Evolutionary conservation across 2,113 vertebrate species (phyloP).

Genomic region (Indicator indicator): DNA sequence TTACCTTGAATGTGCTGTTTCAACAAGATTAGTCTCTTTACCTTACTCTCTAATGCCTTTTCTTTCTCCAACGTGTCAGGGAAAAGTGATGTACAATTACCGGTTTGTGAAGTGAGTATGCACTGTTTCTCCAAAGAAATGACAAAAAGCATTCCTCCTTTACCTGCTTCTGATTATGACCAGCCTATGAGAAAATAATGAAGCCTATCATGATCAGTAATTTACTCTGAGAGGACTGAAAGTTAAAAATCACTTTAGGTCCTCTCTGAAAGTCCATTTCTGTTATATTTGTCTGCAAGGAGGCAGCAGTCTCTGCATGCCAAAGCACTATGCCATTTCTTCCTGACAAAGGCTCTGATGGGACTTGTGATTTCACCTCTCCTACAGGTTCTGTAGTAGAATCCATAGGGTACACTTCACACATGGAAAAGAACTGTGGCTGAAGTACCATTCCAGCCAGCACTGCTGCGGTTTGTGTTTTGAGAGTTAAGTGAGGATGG

Average conservation of each 20-base stretch:
- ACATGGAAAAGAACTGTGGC: accelerated
- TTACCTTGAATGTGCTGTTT: background rate
- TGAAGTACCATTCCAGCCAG: background rate
- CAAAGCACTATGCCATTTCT: background rate
- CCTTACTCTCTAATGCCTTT: background rate
- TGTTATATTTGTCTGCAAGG: background rate
- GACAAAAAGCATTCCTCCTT: background rate
- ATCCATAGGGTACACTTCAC: accelerated
- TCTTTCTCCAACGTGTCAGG: background rate
- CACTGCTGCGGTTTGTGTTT: background rate
- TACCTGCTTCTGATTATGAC: background rate
- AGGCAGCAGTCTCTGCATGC: background rate
- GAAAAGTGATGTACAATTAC: background rate
- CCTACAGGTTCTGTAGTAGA: background rate
- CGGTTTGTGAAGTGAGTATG: background rate
- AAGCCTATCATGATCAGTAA: background rate
- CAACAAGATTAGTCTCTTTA: background rate
- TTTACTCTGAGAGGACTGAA: constrained; percentile 1
- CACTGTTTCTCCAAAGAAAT: background rate
- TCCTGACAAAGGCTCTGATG: background rate
- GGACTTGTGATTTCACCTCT: background rate
- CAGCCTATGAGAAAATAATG: background rate
- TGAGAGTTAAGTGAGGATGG: background rate
- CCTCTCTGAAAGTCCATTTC: background rate
- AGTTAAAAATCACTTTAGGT: background rate